A percentile compares a stretch with the other conserved stretches of the same genome.
Conservation (phyloP, 2,888 invertebrate species). For the Trichopoda pennipes region DNA sequence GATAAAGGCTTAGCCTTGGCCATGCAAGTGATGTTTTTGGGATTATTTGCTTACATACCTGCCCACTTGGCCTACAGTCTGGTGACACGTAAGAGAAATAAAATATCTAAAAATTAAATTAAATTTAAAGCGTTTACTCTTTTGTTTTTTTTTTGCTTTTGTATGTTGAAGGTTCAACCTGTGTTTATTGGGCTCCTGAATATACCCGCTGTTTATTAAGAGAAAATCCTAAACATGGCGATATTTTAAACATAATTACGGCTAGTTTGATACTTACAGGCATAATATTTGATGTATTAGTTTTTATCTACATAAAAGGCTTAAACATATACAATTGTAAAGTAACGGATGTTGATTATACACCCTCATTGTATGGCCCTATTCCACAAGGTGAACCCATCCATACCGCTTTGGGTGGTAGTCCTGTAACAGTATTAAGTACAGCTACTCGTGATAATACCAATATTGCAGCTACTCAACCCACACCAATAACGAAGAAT, state of each 20-base stretch:
- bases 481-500: constrained; percentile 37
- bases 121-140: too few relatives aligned
- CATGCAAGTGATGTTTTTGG: constrained; percentile 82
- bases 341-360: constrained; percentile 80
- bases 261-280: constrained; percentile 80
- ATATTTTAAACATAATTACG: constrained; percentile 82
- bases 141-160: background rate
- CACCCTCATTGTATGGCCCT: constrained; percentile 76
- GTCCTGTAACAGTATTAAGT: constrained; percentile 72
- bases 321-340: constrained; percentile 79
- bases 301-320: constrained; percentile 80
- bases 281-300: constrained; percentile 81
- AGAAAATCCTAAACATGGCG: constrained; percentile 81
- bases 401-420: constrained; percentile 68
- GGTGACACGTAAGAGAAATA: constrained; percentile 82
- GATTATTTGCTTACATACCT: constrained; percentile 84
- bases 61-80: constrained; percentile 84
- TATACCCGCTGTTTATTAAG: constrained; percentile 81
- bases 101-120: background rate
- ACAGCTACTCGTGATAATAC: constrained; percentile 70
- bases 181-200: constrained; percentile 81
- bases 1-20: constrained; percentile 85
- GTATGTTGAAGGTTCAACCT: constrained; percentile 78
- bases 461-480: constrained; percentile 51
- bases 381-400: constrained; percentile 73